phyloP scores from a whole-genome alignment of 2,113 vertebrate genomes.

The Chrysochloris asiatica region DNA sequence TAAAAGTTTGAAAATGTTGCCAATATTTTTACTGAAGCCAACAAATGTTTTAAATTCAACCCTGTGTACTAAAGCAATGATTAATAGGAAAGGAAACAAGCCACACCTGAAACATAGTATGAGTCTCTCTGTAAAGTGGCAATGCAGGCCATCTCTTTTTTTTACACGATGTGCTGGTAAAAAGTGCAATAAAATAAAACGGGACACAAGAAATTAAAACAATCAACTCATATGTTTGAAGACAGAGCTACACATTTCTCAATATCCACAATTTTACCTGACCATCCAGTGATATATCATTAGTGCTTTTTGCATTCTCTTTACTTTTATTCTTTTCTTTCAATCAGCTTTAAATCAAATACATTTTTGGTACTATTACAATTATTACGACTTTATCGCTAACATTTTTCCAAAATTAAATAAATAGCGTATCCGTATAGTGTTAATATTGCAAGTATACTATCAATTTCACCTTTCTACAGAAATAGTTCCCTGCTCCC shows the following conservation, averaged over 20 bases:
- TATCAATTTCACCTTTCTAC: not conserved
- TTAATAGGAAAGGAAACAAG: not conserved
- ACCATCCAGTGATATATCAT: not conserved
- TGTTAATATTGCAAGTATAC: not conserved
- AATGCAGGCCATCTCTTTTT: not conserved
- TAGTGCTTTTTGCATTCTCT: not conserved
- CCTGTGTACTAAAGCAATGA: not conserved
- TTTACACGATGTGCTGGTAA: not conserved
- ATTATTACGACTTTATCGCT: not conserved
- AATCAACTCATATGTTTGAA: not conserved
- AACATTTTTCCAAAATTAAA: not conserved
- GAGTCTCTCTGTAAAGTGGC: not conserved
- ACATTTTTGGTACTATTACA: no score
- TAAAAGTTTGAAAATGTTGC: conserved; percentile 59
- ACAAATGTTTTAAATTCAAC: conserved; percentile 30
- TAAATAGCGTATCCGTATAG: not conserved
- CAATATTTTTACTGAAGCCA: conserved; percentile 17
- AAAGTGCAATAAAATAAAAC: not conserved
- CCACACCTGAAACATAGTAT: not conserved
- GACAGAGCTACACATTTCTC: not conserved
- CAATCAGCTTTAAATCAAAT: not conserved
- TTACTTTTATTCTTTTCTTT: not conserved
- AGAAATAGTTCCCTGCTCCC: not conserved
- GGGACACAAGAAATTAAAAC: not conserved
- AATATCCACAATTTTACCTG: not conserved